Conservation (phyloP, 2,113 vertebrate genomes). For the Ptychochromis oligacanthus region DNA sequence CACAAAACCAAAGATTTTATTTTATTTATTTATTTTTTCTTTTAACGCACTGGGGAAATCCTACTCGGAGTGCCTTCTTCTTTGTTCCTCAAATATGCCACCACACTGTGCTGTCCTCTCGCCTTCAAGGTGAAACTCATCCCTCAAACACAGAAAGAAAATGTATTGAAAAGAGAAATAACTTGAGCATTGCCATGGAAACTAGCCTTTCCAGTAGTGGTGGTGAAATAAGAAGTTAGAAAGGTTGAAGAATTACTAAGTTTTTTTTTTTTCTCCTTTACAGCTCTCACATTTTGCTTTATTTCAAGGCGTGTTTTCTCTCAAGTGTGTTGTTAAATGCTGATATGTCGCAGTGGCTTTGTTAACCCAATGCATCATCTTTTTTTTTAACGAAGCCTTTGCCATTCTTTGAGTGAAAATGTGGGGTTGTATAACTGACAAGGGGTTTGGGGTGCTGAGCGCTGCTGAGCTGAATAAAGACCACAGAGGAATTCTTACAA, state of each 20-base stretch:
- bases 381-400: conserved; percentile 44
- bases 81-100: conserved; percentile 50
- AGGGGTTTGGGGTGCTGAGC: conserved; percentile 1
- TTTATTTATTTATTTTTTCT: not conserved
- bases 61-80: not conserved
- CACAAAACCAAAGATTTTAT: not conserved
- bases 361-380: conserved; percentile 42
- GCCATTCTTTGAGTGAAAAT: conserved; percentile 47
- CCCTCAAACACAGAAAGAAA: conserved; percentile 55
- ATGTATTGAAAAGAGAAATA: conserved; percentile 37
- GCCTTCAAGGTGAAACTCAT: conserved; percentile 62
- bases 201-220: conserved; percentile 45
- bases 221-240: conserved; percentile 37
- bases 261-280: conserved; percentile 23
- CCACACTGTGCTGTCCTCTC: conserved; percentile 56
- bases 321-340: conserved; percentile 50
- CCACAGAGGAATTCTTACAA: no score
- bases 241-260: conserved; percentile 47
- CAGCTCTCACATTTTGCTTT: conserved; percentile 61
- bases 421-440: conserved; percentile 46
- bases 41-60: conserved; percentile 5
- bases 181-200: conserved; percentile 68
- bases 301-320: conserved; percentile 49
- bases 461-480: no score
- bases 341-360: conserved; percentile 56